Evolutionary conservation across 2,888 invertebrate species (phyloP).

Genomic region (Lypha dubia): DNA sequence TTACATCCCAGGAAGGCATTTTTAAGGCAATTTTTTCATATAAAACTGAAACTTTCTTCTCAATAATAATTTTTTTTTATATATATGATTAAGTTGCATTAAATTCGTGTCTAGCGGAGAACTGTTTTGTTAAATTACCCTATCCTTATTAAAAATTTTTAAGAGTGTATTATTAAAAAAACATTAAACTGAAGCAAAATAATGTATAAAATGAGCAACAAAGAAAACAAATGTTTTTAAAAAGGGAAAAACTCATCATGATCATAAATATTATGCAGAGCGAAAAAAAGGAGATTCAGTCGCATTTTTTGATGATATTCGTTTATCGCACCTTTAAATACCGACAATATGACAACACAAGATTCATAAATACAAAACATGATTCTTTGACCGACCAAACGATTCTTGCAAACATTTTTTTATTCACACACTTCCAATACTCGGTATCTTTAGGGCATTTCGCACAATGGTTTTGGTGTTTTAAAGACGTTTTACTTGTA

Average conservation of each 20-base stretch:
- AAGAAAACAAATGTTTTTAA: constrained; percentile 58
- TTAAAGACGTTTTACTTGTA: constrained; percentile 11
- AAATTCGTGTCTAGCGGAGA: too few species aligned
- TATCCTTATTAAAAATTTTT: too few species aligned
- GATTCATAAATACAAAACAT: constrained; percentile 73
- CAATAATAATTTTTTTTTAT: too few species aligned
- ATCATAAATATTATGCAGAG: constrained; percentile 72
- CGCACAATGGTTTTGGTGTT: constrained; percentile 58
- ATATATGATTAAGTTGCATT: too few species aligned
- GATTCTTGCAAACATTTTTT: constrained; percentile 50
- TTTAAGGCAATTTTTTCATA: too few species aligned
- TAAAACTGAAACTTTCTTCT: too few species aligned
- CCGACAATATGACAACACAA: constrained; percentile 72
- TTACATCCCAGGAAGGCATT: too few species aligned
- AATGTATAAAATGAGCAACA: constrained; percentile 21
- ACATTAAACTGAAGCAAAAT: constrained; percentile 16
- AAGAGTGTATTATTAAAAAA: constrained; percentile 24
- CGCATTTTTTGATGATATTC: constrained; percentile 71
- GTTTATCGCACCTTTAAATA: constrained; percentile 73
- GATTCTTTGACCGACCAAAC: constrained; percentile 64
- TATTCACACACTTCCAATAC: constrained; percentile 46
- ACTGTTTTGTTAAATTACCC: too few species aligned
- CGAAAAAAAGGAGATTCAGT: constrained; percentile 55
- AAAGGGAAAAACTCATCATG: constrained; percentile 67
- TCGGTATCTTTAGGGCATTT: constrained; percentile 7